These are phyloP conservation scores for Calyptommatus sinebrachiatus DNA, from an alignment of 2,113 vertebrate species.

Conservation along the genomic window DNA sequence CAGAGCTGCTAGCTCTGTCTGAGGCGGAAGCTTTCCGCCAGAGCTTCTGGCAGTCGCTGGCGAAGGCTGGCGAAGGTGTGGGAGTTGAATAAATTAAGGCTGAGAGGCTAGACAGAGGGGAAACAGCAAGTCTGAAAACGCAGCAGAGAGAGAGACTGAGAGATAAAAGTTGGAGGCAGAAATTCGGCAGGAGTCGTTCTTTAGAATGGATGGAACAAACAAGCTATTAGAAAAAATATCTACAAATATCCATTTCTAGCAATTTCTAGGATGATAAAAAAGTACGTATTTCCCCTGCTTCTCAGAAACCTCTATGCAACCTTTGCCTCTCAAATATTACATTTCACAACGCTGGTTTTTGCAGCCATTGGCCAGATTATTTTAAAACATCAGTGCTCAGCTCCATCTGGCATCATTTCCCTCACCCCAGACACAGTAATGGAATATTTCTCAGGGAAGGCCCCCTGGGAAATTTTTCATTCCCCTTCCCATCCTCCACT, in stretches of 20 bases:
- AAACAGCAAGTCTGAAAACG: conserved; percentile 35
- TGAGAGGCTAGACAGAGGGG: conserved; percentile 44
- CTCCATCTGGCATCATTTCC: not conserved
- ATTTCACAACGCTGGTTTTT: not conserved
- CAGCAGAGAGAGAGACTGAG: not conserved
- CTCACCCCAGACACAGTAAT: not conserved
- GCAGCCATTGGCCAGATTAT: not conserved
- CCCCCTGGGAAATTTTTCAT: not conserved
- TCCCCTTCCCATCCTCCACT: too few species aligned
- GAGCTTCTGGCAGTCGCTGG: conserved; percentile 45
- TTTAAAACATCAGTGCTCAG: not conserved
- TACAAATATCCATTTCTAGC: conserved; percentile 21
- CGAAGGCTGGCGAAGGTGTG: conserved; percentile 41
- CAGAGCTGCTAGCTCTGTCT: conserved; percentile 19
- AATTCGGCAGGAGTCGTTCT: not conserved
- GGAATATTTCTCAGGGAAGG: not conserved
- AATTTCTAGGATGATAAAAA: not conserved
- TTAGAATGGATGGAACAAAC: too few species aligned
- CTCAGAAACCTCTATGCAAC: not conserved
- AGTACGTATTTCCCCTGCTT: not conserved
- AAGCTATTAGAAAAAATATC: not conserved
- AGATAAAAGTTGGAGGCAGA: conserved; percentile 10
- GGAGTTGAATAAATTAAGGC: conserved; percentile 41
- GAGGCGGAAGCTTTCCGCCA: conserved; percentile 38
- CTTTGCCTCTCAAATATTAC: not conserved